Base-by-base conservation (phyloP, 2,797 vertebrate genomes). In the Leptatherina wallacei region DNA sequence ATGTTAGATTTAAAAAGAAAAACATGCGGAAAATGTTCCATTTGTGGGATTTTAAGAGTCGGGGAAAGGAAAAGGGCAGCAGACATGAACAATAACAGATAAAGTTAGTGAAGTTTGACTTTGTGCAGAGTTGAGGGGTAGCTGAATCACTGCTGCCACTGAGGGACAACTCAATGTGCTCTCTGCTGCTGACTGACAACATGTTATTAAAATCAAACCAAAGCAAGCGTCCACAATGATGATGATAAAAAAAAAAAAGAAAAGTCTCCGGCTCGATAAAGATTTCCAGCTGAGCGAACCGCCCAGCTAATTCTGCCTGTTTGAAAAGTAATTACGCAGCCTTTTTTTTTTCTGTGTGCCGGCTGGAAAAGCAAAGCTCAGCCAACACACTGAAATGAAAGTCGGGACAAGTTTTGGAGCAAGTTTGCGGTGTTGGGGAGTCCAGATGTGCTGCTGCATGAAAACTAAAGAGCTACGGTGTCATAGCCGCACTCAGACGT, bases 121-220 rank as follows among this genome's bases (percentile, higher is more conserved):
- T 29, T 44, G 10, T 30, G 52, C 22, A 18, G 65, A 52, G 44
- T 30, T 0, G 7, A 29, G 24, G 14, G 14, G 47, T 65, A 42
- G 61, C 67, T 76, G 83, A 87, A 62, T 78, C 71, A 75, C 65
- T 1, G 38, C 59, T 22, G 59, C 29, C 22, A 16, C 29, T 1
- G 16, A 66, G 30, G 65, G 60, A 75, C 13, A 55, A 81, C 78
- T 73, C 81, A 72, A 13, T 58, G 69, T 29, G 72, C 59, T 58
- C 75, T 56, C 65, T 9, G 32, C 64, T 18, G 42, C 77, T 60
- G 69, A 77, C 81, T 85, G 83, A 87, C 86, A 88, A 75, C 72
- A 6, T 80, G 78, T 83, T 81, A 86, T 85, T 86, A 82, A 80
- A 77, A 73, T 78, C 83, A 77, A 83, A 87, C 75, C 71, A 71